These are phyloP conservation scores for Patella ulyssiponensis DNA, from an alignment of 2,888 invertebrate species.

Conservation along the genomic window DNA sequence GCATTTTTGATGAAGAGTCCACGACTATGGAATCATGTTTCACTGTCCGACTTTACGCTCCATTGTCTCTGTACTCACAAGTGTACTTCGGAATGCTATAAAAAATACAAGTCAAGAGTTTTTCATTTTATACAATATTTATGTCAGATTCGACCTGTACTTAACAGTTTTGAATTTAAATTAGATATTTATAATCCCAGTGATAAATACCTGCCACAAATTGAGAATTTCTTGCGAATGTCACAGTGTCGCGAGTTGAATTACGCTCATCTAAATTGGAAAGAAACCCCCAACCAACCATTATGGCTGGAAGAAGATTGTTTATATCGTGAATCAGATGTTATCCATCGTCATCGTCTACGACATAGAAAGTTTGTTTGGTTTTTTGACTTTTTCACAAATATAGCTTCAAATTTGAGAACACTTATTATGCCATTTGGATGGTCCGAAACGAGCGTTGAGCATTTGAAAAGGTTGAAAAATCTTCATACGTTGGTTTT, in stretches of 20 bases:
- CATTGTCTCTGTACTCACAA: slow-evolving; percentile 54
- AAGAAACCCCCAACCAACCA: slow-evolving; percentile 66
- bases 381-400: slow-evolving; percentile 65
- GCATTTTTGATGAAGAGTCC: slow-evolving; percentile 54
- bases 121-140: slow-evolving; percentile 60
- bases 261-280: slow-evolving; percentile 67
- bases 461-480: slow-evolving; percentile 58
- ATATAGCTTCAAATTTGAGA: slow-evolving; percentile 57
- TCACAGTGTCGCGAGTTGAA: slow-evolving; percentile 55
- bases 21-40: slow-evolving; percentile 62
- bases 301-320: slow-evolving; percentile 57
- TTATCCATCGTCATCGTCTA: slow-evolving; percentile 59
- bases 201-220: slow-evolving; percentile 60
- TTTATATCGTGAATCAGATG: slow-evolving; percentile 54
- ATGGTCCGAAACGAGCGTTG: slow-evolving; percentile 66
- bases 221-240: slow-evolving; percentile 54
- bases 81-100: slow-evolving; percentile 53
- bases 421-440: slow-evolving; percentile 69
- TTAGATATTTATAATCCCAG: slow-evolving; percentile 68
- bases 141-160: slow-evolving; percentile 51
- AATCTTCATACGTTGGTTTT: slow-evolving; percentile 61
- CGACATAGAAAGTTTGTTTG: slow-evolving; percentile 64
- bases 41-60: slow-evolving; percentile 64
- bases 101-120: slow-evolving; percentile 59
- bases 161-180: slow-evolving; percentile 65